A percentile compares a stretch with the other conserved stretches of the same genome.
Conservation (phyloP, 2,888 invertebrate genomes). For the Danaus chrysippus region DNA sequence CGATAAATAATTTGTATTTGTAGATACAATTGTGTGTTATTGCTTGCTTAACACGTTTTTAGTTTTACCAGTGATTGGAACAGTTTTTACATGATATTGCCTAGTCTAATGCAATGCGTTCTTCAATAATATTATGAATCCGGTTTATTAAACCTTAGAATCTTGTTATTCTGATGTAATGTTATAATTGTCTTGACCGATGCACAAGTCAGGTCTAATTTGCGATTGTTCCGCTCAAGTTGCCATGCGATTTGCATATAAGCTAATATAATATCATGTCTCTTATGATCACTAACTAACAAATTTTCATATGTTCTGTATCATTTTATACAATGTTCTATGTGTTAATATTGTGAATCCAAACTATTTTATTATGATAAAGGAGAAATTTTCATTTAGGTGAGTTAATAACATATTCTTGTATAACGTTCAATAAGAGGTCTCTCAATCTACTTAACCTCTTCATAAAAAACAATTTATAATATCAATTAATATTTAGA, state of each 20-base stretch:
- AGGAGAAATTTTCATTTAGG: no score
- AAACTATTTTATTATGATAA: no score
- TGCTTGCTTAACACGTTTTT: slow-evolving; percentile 27
- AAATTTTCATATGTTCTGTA: no score
- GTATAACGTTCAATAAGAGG: no score
- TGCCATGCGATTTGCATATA: neutral
- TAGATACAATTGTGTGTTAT: slow-evolving; percentile 31
- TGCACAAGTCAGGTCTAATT: neutral
- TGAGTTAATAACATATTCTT: no score
- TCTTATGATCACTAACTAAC: no score
- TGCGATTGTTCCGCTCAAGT: slow-evolving; percentile 1
- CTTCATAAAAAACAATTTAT: no score
- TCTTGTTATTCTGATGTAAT: slow-evolving; percentile 26
- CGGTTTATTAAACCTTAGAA: slow-evolving; percentile 18
- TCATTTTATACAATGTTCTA: no score
- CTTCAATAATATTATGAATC: slow-evolving; percentile 47
- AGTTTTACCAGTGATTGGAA: slow-evolving; percentile 48
- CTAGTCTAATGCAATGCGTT: slow-evolving; percentile 53
- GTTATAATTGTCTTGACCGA: slow-evolving; percentile 28
- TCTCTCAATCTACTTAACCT: no score
- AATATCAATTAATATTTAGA: no score
- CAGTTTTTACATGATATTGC: slow-evolving; percentile 35
- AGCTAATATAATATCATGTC: neutral
- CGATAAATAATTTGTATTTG: slow-evolving; percentile 46
- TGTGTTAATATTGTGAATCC: no score